Conservation (phyloP, 2,113 vertebrate genomes). For the Sylvilagus bachmani region DNA sequence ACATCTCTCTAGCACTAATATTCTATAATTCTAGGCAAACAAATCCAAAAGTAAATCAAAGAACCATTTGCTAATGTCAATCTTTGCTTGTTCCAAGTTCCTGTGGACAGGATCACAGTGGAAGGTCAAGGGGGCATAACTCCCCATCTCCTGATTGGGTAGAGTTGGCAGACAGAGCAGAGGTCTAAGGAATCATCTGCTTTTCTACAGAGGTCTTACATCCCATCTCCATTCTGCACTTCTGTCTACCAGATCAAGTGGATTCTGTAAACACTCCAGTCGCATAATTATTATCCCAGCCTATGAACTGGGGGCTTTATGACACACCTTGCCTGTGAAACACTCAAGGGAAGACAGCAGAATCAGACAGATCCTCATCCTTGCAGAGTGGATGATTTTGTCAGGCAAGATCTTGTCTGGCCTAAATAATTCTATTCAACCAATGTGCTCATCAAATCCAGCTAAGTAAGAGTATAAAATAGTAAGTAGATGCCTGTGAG, state of each 20-base stretch:
- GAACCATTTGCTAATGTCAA: fast-evolving
- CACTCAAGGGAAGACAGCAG: not conserved
- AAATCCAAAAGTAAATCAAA: not conserved
- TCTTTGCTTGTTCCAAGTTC: not conserved
- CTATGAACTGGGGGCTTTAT: not conserved
- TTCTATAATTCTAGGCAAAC: not conserved
- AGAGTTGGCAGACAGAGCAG: fast-evolving
- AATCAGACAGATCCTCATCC: not conserved
- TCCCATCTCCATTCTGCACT: not conserved
- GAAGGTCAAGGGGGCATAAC: not conserved
- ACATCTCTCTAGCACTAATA: not conserved
- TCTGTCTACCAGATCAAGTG: not conserved
- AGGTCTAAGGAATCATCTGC: not conserved
- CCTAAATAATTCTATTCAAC: not conserved
- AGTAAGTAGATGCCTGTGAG: not conserved
- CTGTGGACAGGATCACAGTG: not conserved
- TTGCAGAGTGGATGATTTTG: not conserved
- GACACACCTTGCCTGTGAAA: not conserved
- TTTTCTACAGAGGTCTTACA: not conserved
- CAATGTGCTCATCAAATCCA: not conserved
- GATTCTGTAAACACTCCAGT: not conserved
- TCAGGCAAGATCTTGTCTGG: not conserved
- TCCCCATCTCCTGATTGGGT: not conserved
- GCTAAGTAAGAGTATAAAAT: too few species aligned
- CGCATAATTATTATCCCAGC: not conserved